phyloP scores from a whole-genome alignment of 2,888 invertebrate species.

The Pollenia labialis region DNA sequence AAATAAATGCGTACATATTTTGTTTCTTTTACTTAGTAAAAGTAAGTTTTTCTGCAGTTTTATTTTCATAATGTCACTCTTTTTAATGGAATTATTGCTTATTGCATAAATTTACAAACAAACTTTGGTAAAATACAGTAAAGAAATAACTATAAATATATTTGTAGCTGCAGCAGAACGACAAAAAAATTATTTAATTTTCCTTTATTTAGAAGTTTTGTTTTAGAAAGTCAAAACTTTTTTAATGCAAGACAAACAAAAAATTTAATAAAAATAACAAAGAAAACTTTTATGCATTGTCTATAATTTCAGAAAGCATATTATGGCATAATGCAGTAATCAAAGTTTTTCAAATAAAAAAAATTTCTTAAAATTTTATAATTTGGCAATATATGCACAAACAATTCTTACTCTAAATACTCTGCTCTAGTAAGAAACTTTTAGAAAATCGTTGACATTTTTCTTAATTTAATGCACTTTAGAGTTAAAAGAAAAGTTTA shows the following conservation, averaged over 20 bases:
- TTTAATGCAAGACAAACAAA: constrained; percentile 36
- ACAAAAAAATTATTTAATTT: constrained; percentile 58
- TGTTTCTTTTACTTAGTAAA: neutral
- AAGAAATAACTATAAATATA: constrained; percentile 9
- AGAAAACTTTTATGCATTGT: constrained; percentile 55
- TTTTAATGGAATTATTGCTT: constrained; percentile 44
- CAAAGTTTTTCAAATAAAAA: constrained; percentile 57
- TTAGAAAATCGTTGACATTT: too few species aligned
- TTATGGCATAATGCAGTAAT: constrained; percentile 67
- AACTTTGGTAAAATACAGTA: constrained; percentile 51
- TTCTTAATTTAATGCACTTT: neutral
- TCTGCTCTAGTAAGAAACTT: too few species aligned
- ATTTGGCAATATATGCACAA: constrained; percentile 35
- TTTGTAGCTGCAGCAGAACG: constrained; percentile 32
- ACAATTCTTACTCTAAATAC: neutral
- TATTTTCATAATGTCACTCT: constrained; percentile 38
- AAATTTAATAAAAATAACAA: constrained; percentile 36
- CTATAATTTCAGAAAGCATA: constrained; percentile 58
- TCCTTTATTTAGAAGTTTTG: constrained; percentile 59
- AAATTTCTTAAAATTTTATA: neutral
- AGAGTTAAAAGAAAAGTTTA: neutral
- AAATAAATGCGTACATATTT: neutral
- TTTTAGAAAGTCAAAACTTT: constrained; percentile 42
- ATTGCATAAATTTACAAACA: constrained; percentile 33
- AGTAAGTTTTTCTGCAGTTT: constrained; percentile 23